Conservation (phyloP, 2,113 vertebrate genomes). For the Canis aureus region DNA sequence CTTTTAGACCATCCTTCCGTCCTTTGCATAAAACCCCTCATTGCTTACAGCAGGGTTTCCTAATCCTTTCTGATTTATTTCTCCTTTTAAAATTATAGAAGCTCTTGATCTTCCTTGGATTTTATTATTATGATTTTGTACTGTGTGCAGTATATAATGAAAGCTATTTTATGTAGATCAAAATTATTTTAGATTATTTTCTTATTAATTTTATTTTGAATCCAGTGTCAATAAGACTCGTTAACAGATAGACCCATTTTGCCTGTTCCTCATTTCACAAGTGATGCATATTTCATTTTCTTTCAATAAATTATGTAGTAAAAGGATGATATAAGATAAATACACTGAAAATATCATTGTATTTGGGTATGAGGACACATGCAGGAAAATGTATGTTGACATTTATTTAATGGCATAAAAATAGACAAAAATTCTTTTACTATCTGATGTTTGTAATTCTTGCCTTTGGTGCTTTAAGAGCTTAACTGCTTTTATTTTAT, state of each 20-base stretch:
- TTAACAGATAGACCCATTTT: slow-evolving; percentile 3
- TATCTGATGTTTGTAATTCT: not conserved
- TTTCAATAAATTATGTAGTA: not conserved
- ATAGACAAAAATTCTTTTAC: not conserved
- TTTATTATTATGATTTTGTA: slow-evolving; percentile 34
- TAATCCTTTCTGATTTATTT: not conserved
- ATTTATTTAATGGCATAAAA: slow-evolving; percentile 7
- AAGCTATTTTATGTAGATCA: not conserved
- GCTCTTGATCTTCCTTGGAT: not conserved
- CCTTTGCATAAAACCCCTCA: not conserved
- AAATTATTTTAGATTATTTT: not conserved
- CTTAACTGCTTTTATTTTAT: not conserved
- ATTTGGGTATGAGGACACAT: slow-evolving; percentile 7
- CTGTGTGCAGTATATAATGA: not conserved
- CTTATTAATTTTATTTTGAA: slow-evolving; percentile 30
- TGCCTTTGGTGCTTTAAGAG: not conserved
- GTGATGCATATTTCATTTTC: not conserved
- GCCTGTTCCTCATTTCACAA: not conserved
- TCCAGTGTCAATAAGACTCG: not conserved
- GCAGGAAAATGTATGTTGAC: not conserved
- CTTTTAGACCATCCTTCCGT: not conserved
- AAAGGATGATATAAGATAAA: slow-evolving; percentile 13
- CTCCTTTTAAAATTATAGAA: not conserved
- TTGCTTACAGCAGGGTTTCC: not conserved
- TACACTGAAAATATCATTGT: not conserved